Percentiles rank a stretch among this genome's conserved stretches.
Conservation (phyloP, 2,888 invertebrate genomes). For the Acleris holmiana region DNA sequence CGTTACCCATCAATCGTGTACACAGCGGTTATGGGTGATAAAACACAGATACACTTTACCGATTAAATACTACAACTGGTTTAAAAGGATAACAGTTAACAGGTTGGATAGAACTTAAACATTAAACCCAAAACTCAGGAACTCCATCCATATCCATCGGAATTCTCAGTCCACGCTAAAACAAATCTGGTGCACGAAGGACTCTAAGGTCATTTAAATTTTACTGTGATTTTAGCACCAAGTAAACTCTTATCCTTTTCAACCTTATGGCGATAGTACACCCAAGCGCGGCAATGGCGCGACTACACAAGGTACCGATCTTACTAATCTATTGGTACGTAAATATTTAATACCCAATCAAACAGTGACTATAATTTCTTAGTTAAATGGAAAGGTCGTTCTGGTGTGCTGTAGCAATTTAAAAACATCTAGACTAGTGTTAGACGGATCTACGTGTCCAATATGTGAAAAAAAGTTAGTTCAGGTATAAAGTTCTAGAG, state of each 20-base stretch:
- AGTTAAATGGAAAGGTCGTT: constrained; percentile 64
- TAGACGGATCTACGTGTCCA: constrained; percentile 53
- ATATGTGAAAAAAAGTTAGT: constrained; percentile 40
- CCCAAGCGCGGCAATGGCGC: constrained; percentile 47
- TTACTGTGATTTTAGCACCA: neutral
- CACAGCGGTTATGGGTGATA: constrained; percentile 72
- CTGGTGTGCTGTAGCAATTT: constrained; percentile 68
- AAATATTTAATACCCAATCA: constrained; percentile 52
- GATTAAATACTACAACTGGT: constrained; percentile 40
- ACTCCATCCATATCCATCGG: too few relatives aligned
- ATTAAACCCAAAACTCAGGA: too few relatives aligned
- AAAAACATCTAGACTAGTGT: constrained; percentile 60
- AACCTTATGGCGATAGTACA: constrained; percentile 54
- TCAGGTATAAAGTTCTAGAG: constrained; percentile 33
- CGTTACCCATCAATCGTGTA: constrained; percentile 74
- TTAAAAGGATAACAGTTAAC: constrained; percentile 5
- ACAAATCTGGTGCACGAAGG: neutral
- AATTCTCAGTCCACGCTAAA: neutral
- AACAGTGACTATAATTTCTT: constrained; percentile 57
- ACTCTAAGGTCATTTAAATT: neutral
- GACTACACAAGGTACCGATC: constrained; percentile 39
- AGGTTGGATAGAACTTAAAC: neutral
- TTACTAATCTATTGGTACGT: constrained; percentile 38
- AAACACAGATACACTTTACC: constrained; percentile 61
- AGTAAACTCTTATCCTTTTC: constrained; percentile 12